Evolutionary conservation across 2,113 vertebrate species (phyloP).

Genomic region (Pelusios castaneus): DNA sequence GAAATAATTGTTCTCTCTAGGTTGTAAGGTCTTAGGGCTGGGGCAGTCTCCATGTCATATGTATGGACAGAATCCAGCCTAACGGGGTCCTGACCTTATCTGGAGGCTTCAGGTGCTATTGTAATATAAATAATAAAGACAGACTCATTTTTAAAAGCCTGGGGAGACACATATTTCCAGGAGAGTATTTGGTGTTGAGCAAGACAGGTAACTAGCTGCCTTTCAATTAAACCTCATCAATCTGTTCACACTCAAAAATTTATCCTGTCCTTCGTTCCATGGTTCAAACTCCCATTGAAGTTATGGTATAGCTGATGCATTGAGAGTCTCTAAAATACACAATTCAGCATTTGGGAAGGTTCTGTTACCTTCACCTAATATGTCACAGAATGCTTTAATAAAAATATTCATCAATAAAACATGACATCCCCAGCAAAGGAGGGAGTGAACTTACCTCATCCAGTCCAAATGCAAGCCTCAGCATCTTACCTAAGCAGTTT

Average conservation of each 20-base stretch:
- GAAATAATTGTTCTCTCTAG: neutral
- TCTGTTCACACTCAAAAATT: constrained; percentile 28
- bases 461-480: neutral
- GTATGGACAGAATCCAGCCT: neutral
- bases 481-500: neutral
- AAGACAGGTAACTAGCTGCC: neutral
- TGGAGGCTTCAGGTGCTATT: neutral
- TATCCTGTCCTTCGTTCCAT: constrained; percentile 30
- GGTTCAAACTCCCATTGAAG: neutral
- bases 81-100: neutral
- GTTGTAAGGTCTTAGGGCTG: neutral
- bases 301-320: neutral
- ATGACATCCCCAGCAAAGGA: neutral
- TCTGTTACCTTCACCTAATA: constrained; percentile 5
- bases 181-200: neutral
- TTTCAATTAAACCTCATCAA: constrained; percentile 19
- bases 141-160: neutral
- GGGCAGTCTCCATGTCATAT: neutral
- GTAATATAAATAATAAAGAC: neutral
- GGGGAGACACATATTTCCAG: neutral
- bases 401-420: constrained; percentile 18
- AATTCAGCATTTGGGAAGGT: constrained; percentile 18
- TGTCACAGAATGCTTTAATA: neutral
- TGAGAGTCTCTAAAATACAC: neutral
- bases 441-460: neutral